Evolutionary conservation across 2,113 vertebrate species (phyloP).

Genomic region (Argyrosomus japonicus): DNA sequence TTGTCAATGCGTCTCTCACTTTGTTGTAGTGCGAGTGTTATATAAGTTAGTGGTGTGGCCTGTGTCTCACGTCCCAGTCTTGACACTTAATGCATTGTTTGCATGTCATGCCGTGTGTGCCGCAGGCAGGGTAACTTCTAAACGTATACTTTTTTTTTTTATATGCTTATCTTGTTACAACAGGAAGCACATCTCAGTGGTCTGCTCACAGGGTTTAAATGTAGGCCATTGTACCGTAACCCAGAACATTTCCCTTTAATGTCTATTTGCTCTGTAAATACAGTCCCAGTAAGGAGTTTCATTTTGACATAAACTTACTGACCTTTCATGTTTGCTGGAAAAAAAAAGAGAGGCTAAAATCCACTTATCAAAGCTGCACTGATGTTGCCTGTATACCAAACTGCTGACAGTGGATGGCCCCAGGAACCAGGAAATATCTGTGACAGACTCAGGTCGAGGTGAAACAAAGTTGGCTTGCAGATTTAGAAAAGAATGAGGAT

Average conservation of each 20-base stretch:
- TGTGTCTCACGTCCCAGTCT: not conserved
- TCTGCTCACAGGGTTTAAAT: slow-evolving; percentile 26
- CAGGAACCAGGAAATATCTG: slow-evolving; percentile 69
- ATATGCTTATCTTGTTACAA: slow-evolving; percentile 1
- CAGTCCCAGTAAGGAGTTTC: not conserved
- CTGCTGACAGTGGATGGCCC: slow-evolving; percentile 44
- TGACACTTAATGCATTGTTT: not conserved
- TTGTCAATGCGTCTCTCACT: not conserved
- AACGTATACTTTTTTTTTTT: not conserved
- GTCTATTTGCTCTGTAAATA: slow-evolving; percentile 66
- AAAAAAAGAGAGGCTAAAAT: slow-evolving; percentile 15
- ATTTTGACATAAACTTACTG: slow-evolving; percentile 29
- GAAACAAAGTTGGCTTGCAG: not conserved
- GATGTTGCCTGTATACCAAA: slow-evolving; percentile 13
- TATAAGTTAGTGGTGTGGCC: not conserved
- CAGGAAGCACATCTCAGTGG: slow-evolving; percentile 47
- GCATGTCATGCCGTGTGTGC: slow-evolving; percentile 1
- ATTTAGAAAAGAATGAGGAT: slow-evolving; percentile 20
- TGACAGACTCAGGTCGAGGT: not conserved
- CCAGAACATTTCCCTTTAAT: slow-evolving; percentile 18
- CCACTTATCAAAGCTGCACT: not conserved
- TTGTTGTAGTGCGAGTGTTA: not conserved
- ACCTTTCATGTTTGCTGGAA: slow-evolving; percentile 42
- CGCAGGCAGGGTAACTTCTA: not conserved
- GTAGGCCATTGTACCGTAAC: slow-evolving; percentile 12